Conservation (phyloP, 2,113 vertebrate species). For the cat (Felis catus) region F.catus_Fca126_mat1.0 CM031415.1:149162001-149162500, state of each 20-base stretch:
- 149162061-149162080: slow-evolving; percentile 96
- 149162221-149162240: slow-evolving; percentile 46
- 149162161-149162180: slow-evolving; percentile 73
- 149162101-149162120: slow-evolving; percentile 86
- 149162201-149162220: slow-evolving; percentile 48
- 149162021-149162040: slow-evolving; percentile 79
- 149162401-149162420: slow-evolving; percentile 37
- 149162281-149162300: slow-evolving; percentile 42
- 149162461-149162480: slow-evolving; percentile 15
- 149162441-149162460: slow-evolving; percentile 46
- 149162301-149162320: slow-evolving; percentile 49
- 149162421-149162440: not conserved
- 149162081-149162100: slow-evolving; percentile 96
- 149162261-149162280: slow-evolving; percentile 39
- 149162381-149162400: slow-evolving; percentile 29
- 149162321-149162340: slow-evolving; percentile 49
- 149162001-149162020: slow-evolving; percentile 76
- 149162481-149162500: slow-evolving; percentile 1
- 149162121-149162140: slow-evolving; percentile 71
- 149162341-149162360: slow-evolving; percentile 16
- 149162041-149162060: slow-evolving; percentile 93
- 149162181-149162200: slow-evolving; percentile 66
- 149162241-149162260: slow-evolving; percentile 61
- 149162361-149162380: slow-evolving; percentile 59
- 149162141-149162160: slow-evolving; percentile 72